Percentiles rank a stretch among this genome's conserved stretches.
phyloP scores from a whole-genome alignment of 2,888 invertebrate species.

The Aphodius granarius region DNA sequence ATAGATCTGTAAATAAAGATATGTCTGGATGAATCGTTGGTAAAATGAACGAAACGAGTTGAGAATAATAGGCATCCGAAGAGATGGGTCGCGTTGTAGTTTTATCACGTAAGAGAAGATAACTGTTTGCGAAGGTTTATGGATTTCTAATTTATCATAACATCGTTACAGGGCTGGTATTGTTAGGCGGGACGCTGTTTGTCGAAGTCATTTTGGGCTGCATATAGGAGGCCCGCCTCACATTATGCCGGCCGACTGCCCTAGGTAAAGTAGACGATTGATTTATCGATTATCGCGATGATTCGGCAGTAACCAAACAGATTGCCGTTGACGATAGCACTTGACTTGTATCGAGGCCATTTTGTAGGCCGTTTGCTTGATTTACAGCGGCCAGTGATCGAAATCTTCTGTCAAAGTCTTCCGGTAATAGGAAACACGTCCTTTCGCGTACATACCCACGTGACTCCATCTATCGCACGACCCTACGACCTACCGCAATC shows the following conservation, averaged over 20 bases:
- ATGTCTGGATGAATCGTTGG: background rate
- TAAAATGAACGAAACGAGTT: background rate
- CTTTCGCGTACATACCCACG: constrained; percentile 29
- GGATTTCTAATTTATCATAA: constrained; percentile 10
- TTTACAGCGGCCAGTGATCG: constrained; percentile 28
- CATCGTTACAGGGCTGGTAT: background rate
- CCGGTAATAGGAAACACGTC: constrained; percentile 28
- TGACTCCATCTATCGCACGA: constrained; percentile 27
- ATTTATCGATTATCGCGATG: constrained; percentile 30
- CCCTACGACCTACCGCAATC: constrained; percentile 7
- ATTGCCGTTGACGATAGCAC: constrained; percentile 28
- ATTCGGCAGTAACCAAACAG: constrained; percentile 23
- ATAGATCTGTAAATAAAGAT: background rate
- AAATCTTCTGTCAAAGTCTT: constrained; percentile 30
- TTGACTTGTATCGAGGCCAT: constrained; percentile 28
- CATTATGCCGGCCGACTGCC: constrained; percentile 5
- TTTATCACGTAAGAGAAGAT: background rate
- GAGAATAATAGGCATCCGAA: background rate
- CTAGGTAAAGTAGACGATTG: constrained; percentile 24
- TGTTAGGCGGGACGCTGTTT: background rate
- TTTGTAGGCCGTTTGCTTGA: constrained; percentile 28
- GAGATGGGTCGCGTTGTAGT: background rate
- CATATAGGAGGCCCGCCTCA: background rate
- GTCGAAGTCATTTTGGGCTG: background rate
- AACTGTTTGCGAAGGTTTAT: background rate